These are phyloP conservation scores for Nemoura dubitans DNA, from an alignment of 2,888 invertebrate species.

Conservation along the genomic window DNA sequence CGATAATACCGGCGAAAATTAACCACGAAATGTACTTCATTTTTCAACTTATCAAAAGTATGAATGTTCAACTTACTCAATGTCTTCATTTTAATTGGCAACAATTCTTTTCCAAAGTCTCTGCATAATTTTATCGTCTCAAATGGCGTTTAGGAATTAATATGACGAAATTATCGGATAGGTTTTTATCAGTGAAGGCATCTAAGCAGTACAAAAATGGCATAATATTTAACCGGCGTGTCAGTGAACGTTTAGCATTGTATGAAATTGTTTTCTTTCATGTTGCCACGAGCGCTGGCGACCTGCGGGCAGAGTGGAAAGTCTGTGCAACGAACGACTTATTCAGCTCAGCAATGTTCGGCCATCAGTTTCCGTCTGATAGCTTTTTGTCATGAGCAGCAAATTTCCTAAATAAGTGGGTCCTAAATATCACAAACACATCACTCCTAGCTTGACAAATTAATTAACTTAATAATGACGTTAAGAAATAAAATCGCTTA, in stretches of 20 bases:
- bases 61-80: not conserved
- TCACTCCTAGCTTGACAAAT: no score
- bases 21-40: not conserved
- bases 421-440: not conserved
- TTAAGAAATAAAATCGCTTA: no score
- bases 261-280: not conserved
- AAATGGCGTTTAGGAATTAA: not conserved
- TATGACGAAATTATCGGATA: not conserved
- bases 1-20: not conserved
- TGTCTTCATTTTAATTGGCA: not conserved
- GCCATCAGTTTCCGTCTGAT: not conserved
- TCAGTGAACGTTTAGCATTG: conserved; percentile 18
- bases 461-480: no score
- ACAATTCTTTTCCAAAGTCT: conserved; percentile 18
- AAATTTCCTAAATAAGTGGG: not conserved
- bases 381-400: conserved; percentile 2
- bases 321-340: no score
- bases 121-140: not conserved
- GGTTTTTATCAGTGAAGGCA: not conserved
- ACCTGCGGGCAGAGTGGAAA: no score
- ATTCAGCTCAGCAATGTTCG: no score
- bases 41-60: not conserved
- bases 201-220: not conserved
- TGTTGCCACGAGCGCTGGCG: not conserved
- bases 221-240: not conserved